A percentile compares a stretch with the other conserved stretches of the same genome.
These are phyloP conservation scores for Alcedo atthis DNA, from an alignment of 2,797 vertebrate genomes.

Conservation along the genomic window DNA sequence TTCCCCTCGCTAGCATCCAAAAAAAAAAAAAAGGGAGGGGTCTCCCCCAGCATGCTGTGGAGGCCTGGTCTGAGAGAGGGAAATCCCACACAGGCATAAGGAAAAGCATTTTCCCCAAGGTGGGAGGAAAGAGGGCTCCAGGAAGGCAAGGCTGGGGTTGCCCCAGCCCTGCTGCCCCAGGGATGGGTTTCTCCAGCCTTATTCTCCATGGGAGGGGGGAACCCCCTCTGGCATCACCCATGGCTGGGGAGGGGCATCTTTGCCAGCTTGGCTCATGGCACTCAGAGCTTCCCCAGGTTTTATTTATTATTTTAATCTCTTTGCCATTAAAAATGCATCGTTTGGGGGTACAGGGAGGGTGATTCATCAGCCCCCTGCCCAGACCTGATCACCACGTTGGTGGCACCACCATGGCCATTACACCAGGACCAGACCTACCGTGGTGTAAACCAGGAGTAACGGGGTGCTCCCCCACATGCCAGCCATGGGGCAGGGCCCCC, in stretches of 20 bases:
- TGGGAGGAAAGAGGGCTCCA: not conserved
- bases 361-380: not conserved
- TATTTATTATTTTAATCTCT: conserved; percentile 51
- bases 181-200: not conserved
- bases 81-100: not conserved
- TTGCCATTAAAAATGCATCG: not conserved
- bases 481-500: not conserved
- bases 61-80: not conserved
- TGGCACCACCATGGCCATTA: not conserved
- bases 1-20: not conserved
- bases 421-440: rapidly evolving
- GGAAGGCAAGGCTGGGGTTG: not conserved
- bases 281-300: not conserved
- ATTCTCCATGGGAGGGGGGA: rapidly evolving
- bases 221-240: rapidly evolving
- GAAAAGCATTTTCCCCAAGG: rapidly evolving
- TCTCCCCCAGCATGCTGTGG: not conserved
- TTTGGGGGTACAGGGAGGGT: not conserved
- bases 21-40: not conserved
- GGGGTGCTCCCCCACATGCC: not conserved
- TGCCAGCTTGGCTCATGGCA: rapidly evolving
- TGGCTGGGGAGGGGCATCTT: not conserved
- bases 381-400: too few relatives aligned
- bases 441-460: not conserved
- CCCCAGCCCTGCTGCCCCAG: not conserved